Evolutionary conservation across 2,888 invertebrate genomes (phyloP), one percentile per base, ranked within the genome.

Genomic region (Drosophila meridiana): DNA sequence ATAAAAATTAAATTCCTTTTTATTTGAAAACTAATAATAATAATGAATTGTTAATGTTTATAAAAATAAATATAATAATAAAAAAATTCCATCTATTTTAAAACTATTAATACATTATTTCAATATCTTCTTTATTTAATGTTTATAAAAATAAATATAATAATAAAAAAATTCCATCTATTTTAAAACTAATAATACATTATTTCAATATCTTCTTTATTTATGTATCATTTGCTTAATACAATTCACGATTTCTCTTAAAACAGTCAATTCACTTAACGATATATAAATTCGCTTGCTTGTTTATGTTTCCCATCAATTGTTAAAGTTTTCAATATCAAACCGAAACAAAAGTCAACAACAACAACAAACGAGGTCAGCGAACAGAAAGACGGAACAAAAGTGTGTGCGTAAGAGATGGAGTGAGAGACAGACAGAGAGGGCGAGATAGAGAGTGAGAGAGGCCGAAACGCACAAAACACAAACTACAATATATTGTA

Each of bases 321-420:
- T 83, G 82, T 87, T 83, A 34, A 74, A 75, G 69, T 77, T 83
- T 86, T 76, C 81, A 73, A 69, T 62, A 63, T 47, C 70, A 62
- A 58, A 40, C 53, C 45, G 68, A 56, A 68, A 55, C 48, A 65
- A 57, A 59, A 52, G 43, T 45, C 65, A 60, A 58, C 85, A 55
- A 69, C 53, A 38, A 28, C 68, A 65, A 62, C 60, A 73, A 78
- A 61, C 56, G 60, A 48, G 79, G 72, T 60, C 67, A 73, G 36
- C 73, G 14, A 14, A 13, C 30, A 28, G 42, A 28, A 26, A 28
- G 59, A 28, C 28, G 36, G n/a, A 14, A 40, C 34, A 3, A 20
- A 20, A 34, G 38, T 20, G 40, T 26, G 11, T n/a, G 8, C 7
- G 38, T 3, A 14, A 13, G 20, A 20, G 47, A 34, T 6, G 11